Evolutionary conservation across 1,140 invertebrate genomes (phyloP), one percentile per base, ranked within the genome.

Genomic region (Himalopsyche phryganea): DNA sequence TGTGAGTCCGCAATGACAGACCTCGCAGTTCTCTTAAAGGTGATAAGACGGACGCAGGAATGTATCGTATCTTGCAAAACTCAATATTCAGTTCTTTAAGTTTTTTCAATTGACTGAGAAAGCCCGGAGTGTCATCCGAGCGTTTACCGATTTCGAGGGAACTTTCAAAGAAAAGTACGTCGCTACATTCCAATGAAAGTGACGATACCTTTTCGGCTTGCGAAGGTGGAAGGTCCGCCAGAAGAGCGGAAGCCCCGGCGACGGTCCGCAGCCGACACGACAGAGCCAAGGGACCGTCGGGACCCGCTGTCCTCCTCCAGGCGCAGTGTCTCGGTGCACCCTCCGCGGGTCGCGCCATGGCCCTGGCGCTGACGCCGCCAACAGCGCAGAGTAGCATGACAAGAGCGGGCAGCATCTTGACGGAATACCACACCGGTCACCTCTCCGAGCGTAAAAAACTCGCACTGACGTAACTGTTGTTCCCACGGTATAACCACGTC

Each of bases 91-190:
- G 76, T 58, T 85, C 80, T 40, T 81, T 80, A 42, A 91, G 75
- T 36, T 90, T 87, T 65, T 85, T 83, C 6, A 94, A 77, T 42
- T 83, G 77, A 40, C 81, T 80, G 23, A 88, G 73, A 65, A 91
- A 87, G 60, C 83, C 81, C 1, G 83, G 81, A 35, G 84, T 83
- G 50, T 77, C 74, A 41, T 80, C 78, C 60, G 80, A 77, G 63
- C 75, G 73, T 61, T 79, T 78, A 35, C 70, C 76, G 52, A 78
- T 71, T 59, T 88, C 85, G 6, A 90, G 71, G 44, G 84, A 83
- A 66, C 85, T 89, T 73, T 91, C 88, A 69, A 88, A 89, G 75
- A 90, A 88, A 33, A 90, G 74, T 44, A 85, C 83, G 73, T 91
- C 89, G 66, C 84, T 90, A 71, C 90, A 92, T 68, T 89, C 85